Base-by-base conservation (phyloP, 2,797 vertebrate genomes). In the Oryzias dopingdopingensis region DNA sequence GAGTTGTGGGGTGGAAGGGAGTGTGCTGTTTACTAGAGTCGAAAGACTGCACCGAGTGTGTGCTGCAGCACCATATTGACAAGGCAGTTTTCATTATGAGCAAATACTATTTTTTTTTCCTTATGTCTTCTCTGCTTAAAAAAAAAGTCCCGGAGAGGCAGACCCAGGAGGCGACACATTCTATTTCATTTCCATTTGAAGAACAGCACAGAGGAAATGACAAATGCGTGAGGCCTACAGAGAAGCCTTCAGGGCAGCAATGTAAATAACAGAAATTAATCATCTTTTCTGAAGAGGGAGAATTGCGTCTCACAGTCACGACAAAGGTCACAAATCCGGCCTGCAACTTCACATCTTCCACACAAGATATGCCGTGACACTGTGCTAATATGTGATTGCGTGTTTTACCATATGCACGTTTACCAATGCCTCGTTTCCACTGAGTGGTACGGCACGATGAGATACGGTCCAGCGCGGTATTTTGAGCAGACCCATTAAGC, bases 261-360 rank as follows among this genome's bases (percentile, higher is more conserved):
- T 88, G 87, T 86, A 90, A 91, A 91, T 88, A 89, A 86, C 83
- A 77, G 74, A 82, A 87, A 90, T 90, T 85, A 89, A 89, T 90
- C 88, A 90, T 88, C 85, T 74, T 66, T 72, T 78, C 77, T 74
- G 81, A 81, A 85, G 72, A 83, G 81, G 72, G 71, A 80, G 73
- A 67, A 81, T 81, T 60, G 56, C 67, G 64, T 74, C 77, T 80
- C 64, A 72, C 72, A 82, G 81, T 84, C 84, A 79, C 82, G 81
- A 81, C 80, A 89, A 86, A 88, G 89, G 89, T 89, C 86, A 85
- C 78, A 82, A 72, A 83, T 79, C 41, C 24, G 43, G 56, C 65
- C 80, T 37, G 42, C 18, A 40, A 79, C 63, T 76, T 83, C 80
- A 77, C 65, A 76, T 85, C 86, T 74, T 72, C 81, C 53, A 78